Evolutionary conservation across 1,140 invertebrate genomes (phyloP).

Genomic region (Zaprionus camerounensis): DNA sequence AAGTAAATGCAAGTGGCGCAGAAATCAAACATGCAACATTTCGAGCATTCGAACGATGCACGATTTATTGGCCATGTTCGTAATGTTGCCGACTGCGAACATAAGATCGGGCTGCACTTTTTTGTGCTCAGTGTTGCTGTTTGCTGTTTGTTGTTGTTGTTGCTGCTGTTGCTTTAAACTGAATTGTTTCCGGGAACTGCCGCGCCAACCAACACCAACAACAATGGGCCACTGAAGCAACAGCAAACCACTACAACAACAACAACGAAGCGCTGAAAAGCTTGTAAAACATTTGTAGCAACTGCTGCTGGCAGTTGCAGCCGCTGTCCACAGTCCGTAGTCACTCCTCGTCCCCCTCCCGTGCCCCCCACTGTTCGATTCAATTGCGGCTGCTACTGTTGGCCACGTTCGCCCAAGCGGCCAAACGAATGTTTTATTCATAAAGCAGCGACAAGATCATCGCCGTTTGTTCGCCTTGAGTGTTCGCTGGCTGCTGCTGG

Average conservation of each 20-base stretch:
- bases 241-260: slow-evolving; percentile 34
- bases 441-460: slow-evolving; percentile 78
- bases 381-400: slow-evolving; percentile 69
- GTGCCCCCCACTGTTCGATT: slow-evolving; percentile 21
- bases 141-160: slow-evolving; percentile 22
- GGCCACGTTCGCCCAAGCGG: slow-evolving; percentile 63
- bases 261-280: slow-evolving; percentile 75
- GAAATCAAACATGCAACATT: slow-evolving; percentile 70
- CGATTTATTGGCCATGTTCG: slow-evolving; percentile 78
- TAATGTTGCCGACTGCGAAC: slow-evolving; percentile 46
- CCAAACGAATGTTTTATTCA: slow-evolving; percentile 78
- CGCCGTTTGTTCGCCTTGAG: slow-evolving; percentile 54
- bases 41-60: slow-evolving; percentile 73
- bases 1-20: slow-evolving; percentile 81
- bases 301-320: slow-evolving; percentile 60
- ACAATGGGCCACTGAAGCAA: slow-evolving; percentile 65
- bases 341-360: slow-evolving; percentile 13
- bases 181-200: slow-evolving; percentile 81
- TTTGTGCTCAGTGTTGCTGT: slow-evolving; percentile 27
- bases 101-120: slow-evolving; percentile 28
- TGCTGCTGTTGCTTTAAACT: slow-evolving; percentile 61
- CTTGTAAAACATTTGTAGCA: slow-evolving; percentile 83
- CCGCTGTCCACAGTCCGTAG: slow-evolving; percentile 25
- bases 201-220: slow-evolving; percentile 58
- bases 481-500: slow-evolving; percentile 43